phyloP scores from a whole-genome alignment of 1,140 invertebrate genomes.

The Grapholita molesta region DNA sequence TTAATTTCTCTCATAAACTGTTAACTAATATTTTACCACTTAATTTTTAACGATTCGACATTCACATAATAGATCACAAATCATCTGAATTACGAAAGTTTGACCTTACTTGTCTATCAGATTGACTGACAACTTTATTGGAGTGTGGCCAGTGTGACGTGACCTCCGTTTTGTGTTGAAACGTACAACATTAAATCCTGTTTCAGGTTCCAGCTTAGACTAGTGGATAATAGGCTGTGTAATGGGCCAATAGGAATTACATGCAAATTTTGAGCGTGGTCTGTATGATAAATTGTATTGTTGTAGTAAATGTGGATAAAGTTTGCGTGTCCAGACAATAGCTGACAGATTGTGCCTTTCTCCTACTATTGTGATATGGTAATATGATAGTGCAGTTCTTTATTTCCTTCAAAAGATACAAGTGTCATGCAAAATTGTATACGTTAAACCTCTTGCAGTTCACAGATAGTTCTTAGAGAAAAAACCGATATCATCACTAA shows the following conservation, averaged over 20 bases:
- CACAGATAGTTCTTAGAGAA: too few species aligned
- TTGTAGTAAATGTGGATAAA: not conserved
- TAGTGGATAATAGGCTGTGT: not conserved
- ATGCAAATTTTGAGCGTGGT: not conserved
- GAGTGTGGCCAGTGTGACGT: slow-evolving; percentile 28
- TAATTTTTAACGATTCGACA: not conserved
- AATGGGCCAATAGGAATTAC: not conserved
- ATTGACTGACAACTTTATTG: slow-evolving; percentile 40
- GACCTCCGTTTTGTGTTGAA: slow-evolving; percentile 34
- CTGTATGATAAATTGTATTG: slow-evolving; percentile 1
- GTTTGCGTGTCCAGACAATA: not conserved
- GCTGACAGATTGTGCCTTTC: not conserved
- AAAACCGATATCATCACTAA: too few species aligned
- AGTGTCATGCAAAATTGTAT: not conserved
- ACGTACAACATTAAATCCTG: not conserved
- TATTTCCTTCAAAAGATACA: too few species aligned
- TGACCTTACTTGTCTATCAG: slow-evolving; percentile 54
- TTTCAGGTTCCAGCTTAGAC: not conserved
- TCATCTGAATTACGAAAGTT: slow-evolving; percentile 20
- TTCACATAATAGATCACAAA: not conserved
- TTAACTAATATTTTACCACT: not conserved
- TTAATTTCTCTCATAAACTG: not conserved
- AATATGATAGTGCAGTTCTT: not conserved
- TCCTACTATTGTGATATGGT: not conserved
- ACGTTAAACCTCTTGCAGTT: too few species aligned